These are phyloP conservation scores for Drosophila auraria DNA, from an alignment of 1,140 invertebrate genomes.

Conservation along the genomic window DNA sequence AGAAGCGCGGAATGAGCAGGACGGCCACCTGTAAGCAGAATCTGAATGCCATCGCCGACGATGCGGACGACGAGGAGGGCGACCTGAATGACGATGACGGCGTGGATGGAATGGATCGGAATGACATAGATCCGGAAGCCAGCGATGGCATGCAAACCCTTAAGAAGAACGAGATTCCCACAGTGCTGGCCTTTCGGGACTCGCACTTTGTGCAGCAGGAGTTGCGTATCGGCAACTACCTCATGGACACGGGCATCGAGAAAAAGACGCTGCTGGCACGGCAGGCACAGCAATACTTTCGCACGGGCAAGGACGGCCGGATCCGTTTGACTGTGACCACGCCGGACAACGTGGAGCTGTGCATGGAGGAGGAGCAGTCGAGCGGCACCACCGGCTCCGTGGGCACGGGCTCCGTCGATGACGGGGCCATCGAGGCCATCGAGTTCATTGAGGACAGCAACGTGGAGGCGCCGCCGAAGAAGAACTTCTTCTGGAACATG, in stretches of 20 bases:
- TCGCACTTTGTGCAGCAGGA: conserved; percentile 84
- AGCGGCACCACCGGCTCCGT: conserved; percentile 49
- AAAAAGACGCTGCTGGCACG: conserved; percentile 70
- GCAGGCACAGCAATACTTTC: conserved; percentile 60
- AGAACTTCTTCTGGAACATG: conserved; percentile 82
- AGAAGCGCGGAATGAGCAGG: conserved; percentile 48
- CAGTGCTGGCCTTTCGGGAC: conserved; percentile 79
- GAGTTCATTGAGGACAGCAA: conserved; percentile 62
- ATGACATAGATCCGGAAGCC: conserved; percentile 17
- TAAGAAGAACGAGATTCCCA: conserved; percentile 84
- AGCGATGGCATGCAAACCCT: conserved; percentile 61
- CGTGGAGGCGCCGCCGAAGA: conserved; percentile 46
- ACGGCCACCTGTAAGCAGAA: conserved; percentile 77
- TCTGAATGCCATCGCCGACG: conserved; percentile 71
- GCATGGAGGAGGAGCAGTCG: conserved; percentile 74
- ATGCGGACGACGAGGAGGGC: conserved; percentile 37
- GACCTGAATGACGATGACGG: conserved; percentile 19
- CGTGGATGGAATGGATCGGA: conserved; percentile 5
- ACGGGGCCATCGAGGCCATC: conserved; percentile 78
- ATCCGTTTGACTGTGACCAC: conserved; percentile 79
- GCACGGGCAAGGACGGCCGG: conserved; percentile 62
- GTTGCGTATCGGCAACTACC: conserved; percentile 82
- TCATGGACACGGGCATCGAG: conserved; percentile 84
- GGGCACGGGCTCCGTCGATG: conserved; percentile 61
- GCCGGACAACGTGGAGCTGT: conserved; percentile 79